A percentile compares a stretch with the other conserved stretches of the same genome.
Evolutionary conservation across 2,797 vertebrate genomes (phyloP).

Genomic region (Denticeps clupeoides): DNA sequence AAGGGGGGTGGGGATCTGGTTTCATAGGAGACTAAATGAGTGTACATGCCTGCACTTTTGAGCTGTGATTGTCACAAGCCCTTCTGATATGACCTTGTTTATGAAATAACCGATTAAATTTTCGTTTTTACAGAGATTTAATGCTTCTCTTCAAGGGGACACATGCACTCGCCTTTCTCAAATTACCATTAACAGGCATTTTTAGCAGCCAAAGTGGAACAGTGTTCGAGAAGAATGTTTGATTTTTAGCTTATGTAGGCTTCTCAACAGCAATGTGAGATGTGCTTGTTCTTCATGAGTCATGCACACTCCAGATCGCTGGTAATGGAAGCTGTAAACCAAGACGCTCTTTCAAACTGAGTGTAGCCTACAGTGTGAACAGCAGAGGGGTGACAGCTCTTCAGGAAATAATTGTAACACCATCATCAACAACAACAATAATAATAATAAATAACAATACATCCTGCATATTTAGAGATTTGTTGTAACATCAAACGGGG

Average conservation of each 20-base stretch:
- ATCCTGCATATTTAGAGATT: too few relatives aligned
- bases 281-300: background rate
- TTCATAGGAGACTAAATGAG: background rate
- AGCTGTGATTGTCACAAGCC: background rate
- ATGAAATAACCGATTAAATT: too few relatives aligned
- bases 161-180: too few relatives aligned
- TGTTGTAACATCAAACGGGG: too few relatives aligned
- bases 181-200: conserved; percentile 3
- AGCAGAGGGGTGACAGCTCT: too few relatives aligned
- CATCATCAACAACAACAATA: too few relatives aligned
- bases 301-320: background rate
- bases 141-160: too few relatives aligned
- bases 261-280: background rate
- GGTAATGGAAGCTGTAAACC: background rate
- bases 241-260: background rate
- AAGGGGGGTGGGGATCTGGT: background rate
- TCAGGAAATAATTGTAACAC: too few relatives aligned
- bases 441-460: too few relatives aligned
- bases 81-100: background rate
- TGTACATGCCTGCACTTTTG: background rate
- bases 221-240: background rate
- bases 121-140: too few relatives aligned
- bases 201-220: background rate
- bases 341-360: background rate
- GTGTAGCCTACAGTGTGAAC: too few relatives aligned